Percentiles rank a stretch among this genome's conserved stretches.
phyloP scores from a whole-genome alignment of 2,113 vertebrate species.

The Fukomys damarensis region DNA sequence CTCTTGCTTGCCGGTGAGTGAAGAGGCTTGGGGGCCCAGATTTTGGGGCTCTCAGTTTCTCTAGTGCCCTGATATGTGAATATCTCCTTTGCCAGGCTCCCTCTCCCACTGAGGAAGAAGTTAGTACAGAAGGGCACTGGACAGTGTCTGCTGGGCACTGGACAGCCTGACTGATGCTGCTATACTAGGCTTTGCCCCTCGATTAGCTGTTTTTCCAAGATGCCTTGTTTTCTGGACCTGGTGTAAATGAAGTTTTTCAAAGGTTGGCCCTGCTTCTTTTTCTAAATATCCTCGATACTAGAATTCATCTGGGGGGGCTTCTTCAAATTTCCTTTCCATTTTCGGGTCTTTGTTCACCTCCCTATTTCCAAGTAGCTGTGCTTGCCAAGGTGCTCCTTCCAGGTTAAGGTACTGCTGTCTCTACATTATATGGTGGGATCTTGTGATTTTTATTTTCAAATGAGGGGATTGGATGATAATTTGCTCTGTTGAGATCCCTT shows the following conservation, averaged over 20 bases:
- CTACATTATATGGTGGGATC: background rate
- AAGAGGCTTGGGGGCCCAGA: background rate
- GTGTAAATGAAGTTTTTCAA: background rate
- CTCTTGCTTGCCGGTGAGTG: background rate
- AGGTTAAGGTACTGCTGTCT: background rate
- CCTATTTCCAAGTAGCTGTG: background rate
- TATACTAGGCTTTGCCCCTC: background rate
- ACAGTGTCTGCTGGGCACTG: background rate
- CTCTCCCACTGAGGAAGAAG: background rate
- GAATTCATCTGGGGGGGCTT: background rate
- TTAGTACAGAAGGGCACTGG: background rate
- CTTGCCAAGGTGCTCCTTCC: background rate
- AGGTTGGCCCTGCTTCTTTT: background rate
- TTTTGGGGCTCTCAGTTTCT: background rate
- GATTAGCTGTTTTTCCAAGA: background rate
- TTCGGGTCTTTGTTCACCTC: background rate
- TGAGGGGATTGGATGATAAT: background rate
- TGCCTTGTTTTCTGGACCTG: background rate
- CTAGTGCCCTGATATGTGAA: background rate
- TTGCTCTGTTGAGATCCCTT: slow-evolving; percentile 15
- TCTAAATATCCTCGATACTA: background rate
- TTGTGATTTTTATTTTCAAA: background rate
- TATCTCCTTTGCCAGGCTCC: background rate
- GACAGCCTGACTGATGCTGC: background rate
- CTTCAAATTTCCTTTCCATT: background rate